Base-by-base conservation (phyloP, 2,113 vertebrate species). In the Scophthalmus maximus region DNA sequence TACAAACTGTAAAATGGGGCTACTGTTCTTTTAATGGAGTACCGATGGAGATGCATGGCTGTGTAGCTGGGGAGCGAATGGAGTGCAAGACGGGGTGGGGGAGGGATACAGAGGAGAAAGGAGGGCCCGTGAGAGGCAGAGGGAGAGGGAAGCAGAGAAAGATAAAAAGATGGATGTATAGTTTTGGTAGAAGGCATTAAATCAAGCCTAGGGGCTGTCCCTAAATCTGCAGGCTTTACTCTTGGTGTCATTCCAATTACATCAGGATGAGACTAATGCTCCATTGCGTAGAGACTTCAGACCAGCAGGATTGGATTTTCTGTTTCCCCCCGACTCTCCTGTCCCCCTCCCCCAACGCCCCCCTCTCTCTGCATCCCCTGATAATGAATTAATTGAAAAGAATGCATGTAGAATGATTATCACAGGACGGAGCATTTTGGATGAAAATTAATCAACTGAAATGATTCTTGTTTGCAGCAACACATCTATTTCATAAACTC, bases 91-190 rank as follows among this genome's bases (percentile, higher is more conserved):
- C 47, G 18, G 71, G 36, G 77, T 81, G 90, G 84, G 89, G 84
- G 88, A 87, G 85, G 84, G 80, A 74, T 30, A 50, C 3, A 5
- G 53, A 64, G 51, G 30, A 62, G 60, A 65, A 30, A 1, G 0
- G 23, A 15, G 53, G 63, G 61, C 60, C 71, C 63, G 77, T 55
- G 59, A 81, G 63, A 55, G 68, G 59, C 53, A 85, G 73, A 64
- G 77, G 58, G 59, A 81, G 63, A 55, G 68, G 59, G 57, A 85
- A 74, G 67, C 62, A 75, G 44, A 82, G 88, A 88, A 88, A 86
- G 89, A 93, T 95, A 96, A 95, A 93, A 95, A 95, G 95, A 96
- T 92, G 94, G 94, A 95, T 71, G 91, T 87, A 90, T 92, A 79
- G 82, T 93, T 95, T 95, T 92, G 87, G 93, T 92, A 94, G 93